Percentiles rank a stretch among this genome's conserved stretches.
phyloP scores from a whole-genome alignment of 2,888 invertebrate genomes.

The Epsilonema sp. region DNA sequence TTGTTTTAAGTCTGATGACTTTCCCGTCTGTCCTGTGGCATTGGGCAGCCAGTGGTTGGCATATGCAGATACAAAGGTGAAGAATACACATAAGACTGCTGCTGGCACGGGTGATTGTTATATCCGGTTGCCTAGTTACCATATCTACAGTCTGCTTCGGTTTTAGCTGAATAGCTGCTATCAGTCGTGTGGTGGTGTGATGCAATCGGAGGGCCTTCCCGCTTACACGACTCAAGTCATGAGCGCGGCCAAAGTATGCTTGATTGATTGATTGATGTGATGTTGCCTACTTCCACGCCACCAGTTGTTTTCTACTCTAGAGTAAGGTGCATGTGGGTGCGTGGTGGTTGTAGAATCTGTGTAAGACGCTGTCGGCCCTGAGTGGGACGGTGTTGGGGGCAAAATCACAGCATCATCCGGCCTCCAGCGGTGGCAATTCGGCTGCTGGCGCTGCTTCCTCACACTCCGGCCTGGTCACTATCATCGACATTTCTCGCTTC shows the following conservation, averaged over 20 bases:
- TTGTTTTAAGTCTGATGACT: not conserved
- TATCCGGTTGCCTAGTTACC: no score
- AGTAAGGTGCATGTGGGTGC: no score
- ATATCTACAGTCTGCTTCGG: no score
- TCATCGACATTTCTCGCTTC: constrained; percentile 6
- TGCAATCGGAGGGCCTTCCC: constrained; percentile 28
- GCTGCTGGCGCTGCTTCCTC: constrained; percentile 27
- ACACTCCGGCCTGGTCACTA: constrained; percentile 12
- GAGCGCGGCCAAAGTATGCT: constrained; percentile 34
- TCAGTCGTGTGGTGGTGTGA: constrained; percentile 33
- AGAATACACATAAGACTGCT: no score
- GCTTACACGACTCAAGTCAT: constrained; percentile 35
- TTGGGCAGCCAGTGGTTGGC: constrained; percentile 18
- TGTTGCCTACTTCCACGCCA: not conserved
- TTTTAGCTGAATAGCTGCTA: constrained; percentile 2
- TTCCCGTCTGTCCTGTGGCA: constrained; percentile 7
- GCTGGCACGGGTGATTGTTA: no score
- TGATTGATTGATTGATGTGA: not conserved
- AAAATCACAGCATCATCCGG: no score
- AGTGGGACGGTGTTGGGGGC: constrained; percentile 32
- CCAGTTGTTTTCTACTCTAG: no score
- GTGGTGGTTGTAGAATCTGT: constrained; percentile 32
- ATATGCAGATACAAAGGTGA: constrained; percentile 17
- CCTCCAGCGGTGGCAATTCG: not conserved
- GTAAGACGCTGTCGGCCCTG: constrained; percentile 33